Percentiles rank a stretch among this genome's conserved stretches.
These are phyloP conservation scores for Cheilosia vulpina DNA, from an alignment of 2,888 invertebrate genomes.

Conservation along the genomic window DNA sequence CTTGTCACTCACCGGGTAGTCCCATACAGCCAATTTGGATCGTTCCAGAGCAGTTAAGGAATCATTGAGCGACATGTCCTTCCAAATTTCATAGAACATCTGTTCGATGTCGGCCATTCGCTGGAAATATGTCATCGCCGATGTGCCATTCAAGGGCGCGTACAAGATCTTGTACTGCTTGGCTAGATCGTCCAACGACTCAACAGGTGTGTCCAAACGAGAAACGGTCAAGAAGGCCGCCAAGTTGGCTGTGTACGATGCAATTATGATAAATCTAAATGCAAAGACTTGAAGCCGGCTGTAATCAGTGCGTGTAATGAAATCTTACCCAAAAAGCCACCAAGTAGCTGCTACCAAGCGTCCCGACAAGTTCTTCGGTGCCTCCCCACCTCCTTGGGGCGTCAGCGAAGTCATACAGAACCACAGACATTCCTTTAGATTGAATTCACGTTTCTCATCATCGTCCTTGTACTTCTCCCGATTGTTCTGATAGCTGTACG, in stretches of 20 bases:
- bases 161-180: slow-evolving; percentile 98
- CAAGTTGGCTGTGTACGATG: slow-evolving; percentile 98
- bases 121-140: slow-evolving; percentile 96
- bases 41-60: slow-evolving; percentile 94
- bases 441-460: slow-evolving; percentile 97
- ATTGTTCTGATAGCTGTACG: slow-evolving; percentile 98
- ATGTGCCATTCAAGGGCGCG: slow-evolving; percentile 94
- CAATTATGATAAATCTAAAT: slow-evolving; percentile 95
- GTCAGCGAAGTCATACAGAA: slow-evolving; percentile 99
- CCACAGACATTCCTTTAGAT: slow-evolving; percentile 98
- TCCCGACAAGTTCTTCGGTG: slow-evolving; percentile 97
- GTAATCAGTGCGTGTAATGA: not conserved
- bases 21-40: slow-evolving; percentile 98
- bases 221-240: slow-evolving; percentile 98
- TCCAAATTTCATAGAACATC: slow-evolving; percentile 99
- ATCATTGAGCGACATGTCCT: slow-evolving; percentile 98
- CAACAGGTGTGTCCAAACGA: slow-evolving; percentile 95
- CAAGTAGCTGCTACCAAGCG: slow-evolving; percentile 98
- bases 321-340: slow-evolving; percentile 95
- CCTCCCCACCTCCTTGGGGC: slow-evolving; percentile 97
- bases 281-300: not conserved
- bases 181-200: slow-evolving; percentile 96
- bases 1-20: slow-evolving; percentile 99
- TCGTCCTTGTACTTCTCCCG: slow-evolving; percentile 96
- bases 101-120: slow-evolving; percentile 98